These are phyloP conservation scores for Cantharis rustica DNA, from an alignment of 2,888 invertebrate genomes.

Conservation along the genomic window DNA sequence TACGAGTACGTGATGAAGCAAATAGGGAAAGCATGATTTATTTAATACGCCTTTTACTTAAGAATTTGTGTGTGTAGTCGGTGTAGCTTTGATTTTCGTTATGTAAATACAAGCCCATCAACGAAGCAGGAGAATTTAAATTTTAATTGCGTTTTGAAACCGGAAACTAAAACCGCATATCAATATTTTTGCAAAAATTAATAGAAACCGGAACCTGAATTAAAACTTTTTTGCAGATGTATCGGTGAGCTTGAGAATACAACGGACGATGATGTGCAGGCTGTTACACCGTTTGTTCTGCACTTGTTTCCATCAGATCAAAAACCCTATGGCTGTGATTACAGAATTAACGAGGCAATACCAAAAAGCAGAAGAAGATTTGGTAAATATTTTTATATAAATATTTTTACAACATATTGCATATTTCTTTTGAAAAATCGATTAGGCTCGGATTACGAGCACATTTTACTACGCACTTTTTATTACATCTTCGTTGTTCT, in stretches of 20 bases:
- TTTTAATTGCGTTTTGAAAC: not conserved
- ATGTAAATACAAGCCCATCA: not conserved
- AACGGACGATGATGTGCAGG: slow-evolving; percentile 68
- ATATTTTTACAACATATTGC: not conserved
- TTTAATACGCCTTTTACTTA: not conserved
- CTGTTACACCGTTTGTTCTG: slow-evolving; percentile 74
- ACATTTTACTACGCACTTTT: not conserved
- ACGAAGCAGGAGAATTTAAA: not conserved
- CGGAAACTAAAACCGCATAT: not conserved
- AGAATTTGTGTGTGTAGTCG: not conserved
- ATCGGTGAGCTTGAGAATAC: slow-evolving; percentile 70
- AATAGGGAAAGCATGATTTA: not conserved
- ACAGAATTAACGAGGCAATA: slow-evolving; percentile 66
- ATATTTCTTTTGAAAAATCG: not conserved
- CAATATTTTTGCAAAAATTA: not conserved
- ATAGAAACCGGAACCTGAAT: not conserved
- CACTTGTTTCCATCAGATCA: slow-evolving; percentile 69
- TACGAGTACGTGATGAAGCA: not conserved
- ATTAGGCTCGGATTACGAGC: not conserved
- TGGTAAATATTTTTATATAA: slow-evolving; percentile 55
- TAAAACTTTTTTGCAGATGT: slow-evolving; percentile 62
- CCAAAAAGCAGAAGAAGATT: slow-evolving; percentile 67
- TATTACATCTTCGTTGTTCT: not conserved
- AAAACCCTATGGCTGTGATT: slow-evolving; percentile 63
- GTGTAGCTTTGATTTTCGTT: not conserved